A percentile compares a stretch with the other conserved stretches of the same genome.
These are phyloP conservation scores for Sinonovacula constricta DNA, from an alignment of 1,140 invertebrate genomes.

Conservation along the genomic window DNA sequence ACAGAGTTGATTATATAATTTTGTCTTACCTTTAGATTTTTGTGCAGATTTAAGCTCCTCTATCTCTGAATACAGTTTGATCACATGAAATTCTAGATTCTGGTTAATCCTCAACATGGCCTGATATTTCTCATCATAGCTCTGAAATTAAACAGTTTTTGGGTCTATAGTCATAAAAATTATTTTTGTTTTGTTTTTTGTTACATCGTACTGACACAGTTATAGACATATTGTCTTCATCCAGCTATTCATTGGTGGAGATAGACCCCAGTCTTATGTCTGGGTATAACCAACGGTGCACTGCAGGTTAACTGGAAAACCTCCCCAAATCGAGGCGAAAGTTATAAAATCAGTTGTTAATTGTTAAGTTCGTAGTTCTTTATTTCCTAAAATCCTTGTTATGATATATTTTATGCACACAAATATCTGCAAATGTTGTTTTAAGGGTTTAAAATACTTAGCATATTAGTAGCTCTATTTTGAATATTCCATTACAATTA, in stretches of 20 bases:
- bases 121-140: conserved; percentile 67
- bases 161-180: not conserved
- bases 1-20: too few relatives aligned
- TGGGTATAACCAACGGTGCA: not conserved
- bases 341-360: too few relatives aligned
- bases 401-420: too few relatives aligned
- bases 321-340: too few relatives aligned
- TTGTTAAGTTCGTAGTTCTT: too few relatives aligned
- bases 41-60: conserved; percentile 60
- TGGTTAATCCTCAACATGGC: conserved; percentile 65
- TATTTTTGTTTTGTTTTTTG: not conserved
- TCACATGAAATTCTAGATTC: conserved; percentile 59
- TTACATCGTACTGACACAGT: not conserved
- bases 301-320: too few relatives aligned
- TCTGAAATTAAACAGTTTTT: conserved; percentile 46
- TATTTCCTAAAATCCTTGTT: too few relatives aligned
- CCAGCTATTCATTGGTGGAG: not conserved
- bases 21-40: too few relatives aligned
- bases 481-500: too few relatives aligned
- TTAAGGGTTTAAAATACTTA: too few relatives aligned
- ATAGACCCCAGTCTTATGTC: not conserved
- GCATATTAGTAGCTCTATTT: too few relatives aligned
- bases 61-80: conserved; percentile 62
- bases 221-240: not conserved
- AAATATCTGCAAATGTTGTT: too few relatives aligned